These are phyloP conservation scores for Thymelicus sylvestris DNA, from an alignment of 2,888 invertebrate genomes.

Conservation along the genomic window DNA sequence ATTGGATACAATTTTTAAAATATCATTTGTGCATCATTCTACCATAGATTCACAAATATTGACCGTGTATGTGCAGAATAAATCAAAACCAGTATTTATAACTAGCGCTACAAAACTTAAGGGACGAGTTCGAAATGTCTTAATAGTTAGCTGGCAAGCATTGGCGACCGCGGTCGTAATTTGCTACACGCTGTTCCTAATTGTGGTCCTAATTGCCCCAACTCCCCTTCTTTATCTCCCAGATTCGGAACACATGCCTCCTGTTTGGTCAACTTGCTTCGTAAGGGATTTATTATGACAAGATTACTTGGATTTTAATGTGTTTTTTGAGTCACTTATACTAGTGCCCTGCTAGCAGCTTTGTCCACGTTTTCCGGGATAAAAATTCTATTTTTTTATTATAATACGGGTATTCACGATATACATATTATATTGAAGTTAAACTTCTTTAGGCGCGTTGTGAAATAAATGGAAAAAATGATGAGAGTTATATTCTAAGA, in stretches of 20 bases:
- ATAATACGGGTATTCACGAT: too few species aligned
- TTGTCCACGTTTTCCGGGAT: too few species aligned
- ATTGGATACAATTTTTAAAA: too few species aligned
- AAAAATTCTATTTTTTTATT: too few species aligned
- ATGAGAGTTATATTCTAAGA: too few species aligned
- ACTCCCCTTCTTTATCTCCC: constrained; percentile 33
- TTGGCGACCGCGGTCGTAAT: constrained; percentile 32
- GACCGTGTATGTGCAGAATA: too few species aligned
- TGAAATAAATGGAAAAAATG: too few species aligned
- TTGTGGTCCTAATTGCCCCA: constrained; percentile 37
- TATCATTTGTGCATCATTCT: too few species aligned
- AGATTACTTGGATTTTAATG: background rate
- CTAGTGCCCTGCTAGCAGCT: too few species aligned
- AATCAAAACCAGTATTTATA: background rate
- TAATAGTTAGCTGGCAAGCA: constrained; percentile 30
- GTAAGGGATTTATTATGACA: constrained; percentile 14
- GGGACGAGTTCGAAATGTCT: constrained; percentile 26
- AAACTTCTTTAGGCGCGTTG: too few species aligned
- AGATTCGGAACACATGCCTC: constrained; percentile 30
- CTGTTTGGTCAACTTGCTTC: constrained; percentile 33
- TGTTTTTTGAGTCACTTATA: background rate
- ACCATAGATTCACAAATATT: too few species aligned
- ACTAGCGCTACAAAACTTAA: constrained; percentile 2
- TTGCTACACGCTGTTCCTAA: constrained; percentile 33
- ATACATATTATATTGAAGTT: too few species aligned